Base-by-base conservation (phyloP, 2,113 vertebrate genomes). In the Telmatochromis sp. region DNA sequence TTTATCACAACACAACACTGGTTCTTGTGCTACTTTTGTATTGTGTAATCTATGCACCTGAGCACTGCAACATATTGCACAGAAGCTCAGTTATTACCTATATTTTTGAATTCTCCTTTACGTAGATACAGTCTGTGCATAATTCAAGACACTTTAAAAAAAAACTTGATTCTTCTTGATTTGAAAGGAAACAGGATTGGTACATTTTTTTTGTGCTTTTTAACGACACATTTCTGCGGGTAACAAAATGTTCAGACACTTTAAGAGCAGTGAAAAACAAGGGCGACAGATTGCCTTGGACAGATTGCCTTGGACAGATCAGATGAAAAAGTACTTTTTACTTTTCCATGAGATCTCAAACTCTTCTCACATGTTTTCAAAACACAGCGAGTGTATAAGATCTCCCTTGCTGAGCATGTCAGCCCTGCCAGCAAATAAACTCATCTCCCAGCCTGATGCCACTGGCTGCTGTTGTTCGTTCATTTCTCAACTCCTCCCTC, bases 341-440 rank as follows among this genome's bases (percentile, higher is more conserved):
- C 70, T 75, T 19, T 75, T 49, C 23, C 6, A 75, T 28, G 23
- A 49, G 23, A 19, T 4, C 15, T 49, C 15, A 78, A 78, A 19
- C 1, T 60, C 6, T 26, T 54, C 5, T 35, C 33, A 37, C 21
- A 15, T 28, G 49, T 57, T 26, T 81, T n/a, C 26, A 65, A 35
- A 40, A 28, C 15, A 49, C 31, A 49, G 37, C 1, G 80, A 75
- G 3, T 17, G 80, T 51, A 53, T 2, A 21, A 85, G 57, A 81
- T 88, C 86, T 87, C 21, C 80, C 75, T 80, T 57, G 90, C 11
- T 80, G 87, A 82, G 68, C 65, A 31, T 75, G 87, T 89, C 88
- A 88, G 83, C 26, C 9, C 88, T 87, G 17, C 87, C 89, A 89
- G 89, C 80, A 89, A 78, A 86, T 88, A 28, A 93, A 82, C 83